Percentiles rank a stretch among this genome's conserved stretches.
phyloP scores from a whole-genome alignment of 2,113 vertebrate genomes.

The Geococcyx californianus region DNA sequence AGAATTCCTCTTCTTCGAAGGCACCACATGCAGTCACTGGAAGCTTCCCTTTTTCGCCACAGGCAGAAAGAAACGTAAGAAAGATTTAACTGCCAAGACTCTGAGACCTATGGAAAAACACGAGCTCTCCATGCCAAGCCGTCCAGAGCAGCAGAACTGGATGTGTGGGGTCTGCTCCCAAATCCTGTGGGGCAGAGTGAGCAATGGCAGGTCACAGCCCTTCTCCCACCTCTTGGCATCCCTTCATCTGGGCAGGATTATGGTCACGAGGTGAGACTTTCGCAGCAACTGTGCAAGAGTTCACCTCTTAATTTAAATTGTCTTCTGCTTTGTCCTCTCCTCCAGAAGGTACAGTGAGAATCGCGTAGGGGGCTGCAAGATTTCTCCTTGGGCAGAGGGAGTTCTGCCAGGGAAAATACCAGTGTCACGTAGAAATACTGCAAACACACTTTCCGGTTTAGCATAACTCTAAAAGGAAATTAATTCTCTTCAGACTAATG shows the following conservation, averaged over 20 bases:
- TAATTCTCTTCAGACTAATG: background rate
- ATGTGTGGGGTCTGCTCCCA: background rate
- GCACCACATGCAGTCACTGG: background rate
- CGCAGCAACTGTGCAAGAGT: background rate
- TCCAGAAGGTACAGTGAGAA: background rate
- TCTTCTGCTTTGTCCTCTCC: background rate
- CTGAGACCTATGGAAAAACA: background rate
- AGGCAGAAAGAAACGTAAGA: background rate
- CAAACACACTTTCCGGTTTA: background rate
- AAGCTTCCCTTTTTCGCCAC: background rate
- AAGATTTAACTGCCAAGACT: background rate
- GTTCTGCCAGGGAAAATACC: constrained; percentile 1
- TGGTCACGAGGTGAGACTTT: background rate
- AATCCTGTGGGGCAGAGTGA: background rate
- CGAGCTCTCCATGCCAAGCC: fast-evolving
- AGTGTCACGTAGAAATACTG: background rate
- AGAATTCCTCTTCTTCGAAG: background rate
- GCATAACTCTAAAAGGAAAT: background rate
- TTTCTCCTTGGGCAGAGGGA: background rate
- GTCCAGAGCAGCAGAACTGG: background rate
- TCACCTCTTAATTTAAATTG: background rate
- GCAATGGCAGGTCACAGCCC: background rate
- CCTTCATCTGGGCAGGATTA: background rate
- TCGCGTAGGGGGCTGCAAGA: background rate
- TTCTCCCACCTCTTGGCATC: background rate